A percentile compares a stretch with the other conserved stretches of the same genome.
Conservation (phyloP, 35 echinoderm and acorn worm species). For the Lytechinus pictus region DNA sequence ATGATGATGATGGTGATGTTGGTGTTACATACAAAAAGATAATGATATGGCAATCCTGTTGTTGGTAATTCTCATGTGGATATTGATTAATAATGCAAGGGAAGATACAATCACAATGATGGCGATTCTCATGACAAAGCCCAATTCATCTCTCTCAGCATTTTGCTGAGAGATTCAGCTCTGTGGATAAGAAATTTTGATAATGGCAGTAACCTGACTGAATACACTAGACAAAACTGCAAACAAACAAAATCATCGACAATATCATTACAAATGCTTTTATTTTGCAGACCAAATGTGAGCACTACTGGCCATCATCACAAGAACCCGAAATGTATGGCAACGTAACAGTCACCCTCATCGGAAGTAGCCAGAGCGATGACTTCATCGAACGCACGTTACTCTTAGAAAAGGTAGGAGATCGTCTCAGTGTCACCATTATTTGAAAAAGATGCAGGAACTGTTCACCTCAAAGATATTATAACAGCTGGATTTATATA, state of each 20-base stretch:
- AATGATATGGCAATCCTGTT: too few species aligned
- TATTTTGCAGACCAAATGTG: slow-evolving; percentile 32
- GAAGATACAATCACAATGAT: background rate
- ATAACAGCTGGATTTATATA: too few species aligned
- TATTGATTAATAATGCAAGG: background rate
- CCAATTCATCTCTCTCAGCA: too few species aligned
- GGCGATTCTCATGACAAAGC: background rate
- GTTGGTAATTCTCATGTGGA: background rate
- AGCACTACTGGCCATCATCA: slow-evolving; percentile 29
- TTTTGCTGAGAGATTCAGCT: too few species aligned
- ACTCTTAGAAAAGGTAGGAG: background rate
- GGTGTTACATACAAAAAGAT: background rate
- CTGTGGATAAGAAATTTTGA: background rate
- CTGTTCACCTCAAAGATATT: too few species aligned
- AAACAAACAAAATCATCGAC: background rate
- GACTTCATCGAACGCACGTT: slow-evolving; percentile 14
- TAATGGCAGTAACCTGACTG: background rate
- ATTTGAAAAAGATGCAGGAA: too few species aligned
- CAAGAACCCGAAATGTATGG: slow-evolving; percentile 7
- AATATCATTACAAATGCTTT: background rate
- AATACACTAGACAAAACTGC: background rate
- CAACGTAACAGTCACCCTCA: slow-evolving; percentile 3
- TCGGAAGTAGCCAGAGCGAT: slow-evolving; percentile 6
- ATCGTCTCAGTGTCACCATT: background rate
- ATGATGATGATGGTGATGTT: background rate